A percentile compares a stretch with the other conserved stretches of the same genome.
Conservation (phyloP, 2,797 vertebrate genomes). For the Sebastes umbrosus region DNA sequence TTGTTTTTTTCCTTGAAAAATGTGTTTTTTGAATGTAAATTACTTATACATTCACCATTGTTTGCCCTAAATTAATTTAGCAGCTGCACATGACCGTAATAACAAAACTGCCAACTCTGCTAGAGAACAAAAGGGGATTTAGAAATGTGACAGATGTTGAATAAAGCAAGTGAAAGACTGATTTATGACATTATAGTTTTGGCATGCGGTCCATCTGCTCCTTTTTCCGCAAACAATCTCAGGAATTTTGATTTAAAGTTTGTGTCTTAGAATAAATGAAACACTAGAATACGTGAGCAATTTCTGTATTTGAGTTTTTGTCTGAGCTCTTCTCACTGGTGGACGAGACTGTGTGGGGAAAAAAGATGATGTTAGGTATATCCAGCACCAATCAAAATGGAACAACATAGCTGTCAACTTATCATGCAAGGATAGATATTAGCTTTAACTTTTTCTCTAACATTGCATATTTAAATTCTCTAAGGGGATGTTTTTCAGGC, state of each 20-base stretch:
- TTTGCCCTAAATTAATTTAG: conserved; percentile 48
- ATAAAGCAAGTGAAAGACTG: conserved; percentile 33
- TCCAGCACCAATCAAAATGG: not conserved
- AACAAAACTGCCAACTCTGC: conserved; percentile 17
- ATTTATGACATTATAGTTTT: conserved; percentile 48
- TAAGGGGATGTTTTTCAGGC: not conserved
- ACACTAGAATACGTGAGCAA: not conserved
- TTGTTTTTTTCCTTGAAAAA: not conserved
- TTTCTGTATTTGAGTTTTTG: not conserved
- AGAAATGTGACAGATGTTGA: conserved; percentile 53
- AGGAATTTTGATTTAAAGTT: conserved; percentile 27
- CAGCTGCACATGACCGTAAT: conserved; percentile 7
- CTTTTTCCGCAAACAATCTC: conserved; percentile 4
- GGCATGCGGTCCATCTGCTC: conserved; percentile 51
- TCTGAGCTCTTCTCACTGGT: not conserved
- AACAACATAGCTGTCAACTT: not conserved
- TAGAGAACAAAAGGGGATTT: conserved; percentile 17
- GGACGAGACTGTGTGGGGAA: not conserved
- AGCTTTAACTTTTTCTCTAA: not conserved
- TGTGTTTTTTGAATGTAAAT: conserved; percentile 23
- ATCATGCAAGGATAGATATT: not conserved
- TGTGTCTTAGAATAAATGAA: conserved; percentile 20
- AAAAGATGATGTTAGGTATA: not conserved
- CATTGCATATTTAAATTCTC: not conserved
- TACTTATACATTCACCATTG: conserved; percentile 12